Evolutionary conservation across 64 coral and sea anemone genomes (phyloP).

Genomic region (Dendrophyllia cribrosa): DNA sequence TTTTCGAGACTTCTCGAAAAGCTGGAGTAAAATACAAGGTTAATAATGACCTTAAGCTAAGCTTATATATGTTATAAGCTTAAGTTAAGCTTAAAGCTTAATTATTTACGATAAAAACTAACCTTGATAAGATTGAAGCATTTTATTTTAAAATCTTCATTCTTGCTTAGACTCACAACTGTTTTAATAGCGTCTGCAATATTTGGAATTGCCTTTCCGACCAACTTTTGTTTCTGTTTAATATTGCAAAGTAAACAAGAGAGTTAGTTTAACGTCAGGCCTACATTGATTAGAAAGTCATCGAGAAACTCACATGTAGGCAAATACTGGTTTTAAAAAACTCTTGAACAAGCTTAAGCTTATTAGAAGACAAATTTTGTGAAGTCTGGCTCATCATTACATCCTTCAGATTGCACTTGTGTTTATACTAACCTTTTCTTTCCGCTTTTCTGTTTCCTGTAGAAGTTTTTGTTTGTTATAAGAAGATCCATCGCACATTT

Average conservation of each 20-base stretch:
- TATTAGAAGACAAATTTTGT: no score
- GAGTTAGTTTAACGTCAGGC: no score
- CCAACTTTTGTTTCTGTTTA: constrained; percentile 11
- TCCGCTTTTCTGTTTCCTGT: background rate
- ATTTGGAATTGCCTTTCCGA: constrained; percentile 34
- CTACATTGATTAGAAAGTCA: no score
- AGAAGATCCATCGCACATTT: background rate
- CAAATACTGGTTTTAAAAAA: no score
- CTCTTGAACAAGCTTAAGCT: no score
- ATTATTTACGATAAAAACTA: background rate
- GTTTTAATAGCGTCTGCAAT: constrained; percentile 30
- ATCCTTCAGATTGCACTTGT: background rate
- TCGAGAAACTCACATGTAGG: no score
- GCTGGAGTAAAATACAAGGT: background rate
- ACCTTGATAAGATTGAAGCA: constrained; percentile 13
- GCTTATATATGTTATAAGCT: background rate
- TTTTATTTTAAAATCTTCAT: constrained; percentile 26
- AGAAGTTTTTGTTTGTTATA: background rate
- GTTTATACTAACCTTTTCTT: background rate
- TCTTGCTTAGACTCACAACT: constrained; percentile 19
- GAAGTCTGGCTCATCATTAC: background rate
- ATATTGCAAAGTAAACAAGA: background rate
- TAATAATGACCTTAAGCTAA: background rate
- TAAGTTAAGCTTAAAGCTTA: background rate
- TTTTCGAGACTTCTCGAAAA: background rate